Percentiles rank a stretch among this genome's conserved stretches.
These are phyloP conservation scores for Nymphalis c-album DNA, from an alignment of 2,888 invertebrate species.

Conservation along the genomic window DNA sequence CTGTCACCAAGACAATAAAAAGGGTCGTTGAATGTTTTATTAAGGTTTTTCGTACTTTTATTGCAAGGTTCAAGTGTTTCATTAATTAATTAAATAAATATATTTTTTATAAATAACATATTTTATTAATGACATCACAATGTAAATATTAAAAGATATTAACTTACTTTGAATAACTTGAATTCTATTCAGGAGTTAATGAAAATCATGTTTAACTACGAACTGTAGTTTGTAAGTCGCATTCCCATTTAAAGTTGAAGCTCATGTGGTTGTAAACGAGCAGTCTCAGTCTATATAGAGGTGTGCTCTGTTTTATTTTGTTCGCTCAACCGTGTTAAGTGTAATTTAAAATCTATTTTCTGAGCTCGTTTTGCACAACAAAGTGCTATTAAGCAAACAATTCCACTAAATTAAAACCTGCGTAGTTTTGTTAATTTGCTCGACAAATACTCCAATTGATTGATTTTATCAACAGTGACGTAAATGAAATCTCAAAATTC, in stretches of 20 bases:
- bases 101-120: too few relatives aligned
- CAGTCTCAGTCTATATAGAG: slow-evolving; percentile 3
- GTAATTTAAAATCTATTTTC: slow-evolving; percentile 19
- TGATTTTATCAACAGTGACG: not conserved
- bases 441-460: not conserved
- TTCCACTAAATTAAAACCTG: too few relatives aligned
- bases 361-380: not conserved
- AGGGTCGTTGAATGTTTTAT: too few relatives aligned
- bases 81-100: too few relatives aligned
- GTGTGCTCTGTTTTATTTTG: slow-evolving; percentile 17
- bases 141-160: not conserved
- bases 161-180: not conserved
- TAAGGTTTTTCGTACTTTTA: too few relatives aligned
- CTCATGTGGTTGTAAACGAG: slow-evolving; percentile 15
- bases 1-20: too few relatives aligned
- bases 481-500: too few relatives aligned
- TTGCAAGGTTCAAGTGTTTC: too few relatives aligned
- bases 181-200: not conserved
- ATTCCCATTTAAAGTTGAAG: slow-evolving; percentile 17
- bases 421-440: not conserved
- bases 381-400: too few relatives aligned
- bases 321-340: slow-evolving; percentile 18
- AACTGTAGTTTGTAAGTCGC: slow-evolving; percentile 7
- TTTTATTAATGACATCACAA: too few relatives aligned
- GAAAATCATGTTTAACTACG: slow-evolving; percentile 9